A percentile compares a stretch with the other conserved stretches of the same genome.
Evolutionary conservation across 2,888 invertebrate genomes (phyloP).

Genomic region (Mesorhabditis spiculigera): DNA sequence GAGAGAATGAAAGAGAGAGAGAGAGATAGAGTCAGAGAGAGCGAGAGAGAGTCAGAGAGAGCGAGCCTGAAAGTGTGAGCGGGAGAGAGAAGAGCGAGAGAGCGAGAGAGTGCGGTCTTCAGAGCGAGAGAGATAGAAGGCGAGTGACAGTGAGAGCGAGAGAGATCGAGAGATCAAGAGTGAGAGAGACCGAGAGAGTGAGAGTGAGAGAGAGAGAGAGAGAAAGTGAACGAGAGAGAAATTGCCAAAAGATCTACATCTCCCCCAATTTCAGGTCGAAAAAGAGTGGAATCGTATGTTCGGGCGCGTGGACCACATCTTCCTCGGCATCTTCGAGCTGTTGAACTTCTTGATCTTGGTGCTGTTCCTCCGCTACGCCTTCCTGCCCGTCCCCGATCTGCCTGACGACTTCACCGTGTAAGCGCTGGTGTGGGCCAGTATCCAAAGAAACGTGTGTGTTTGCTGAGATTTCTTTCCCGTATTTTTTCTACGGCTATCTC

Average conservation of each 20-base stretch:
- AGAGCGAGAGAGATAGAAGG: too few species aligned
- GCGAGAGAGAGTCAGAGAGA: conserved; percentile 4
- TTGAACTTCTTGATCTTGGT: conserved; percentile 48
- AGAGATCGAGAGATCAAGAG: too few species aligned
- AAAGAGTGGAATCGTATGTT: conserved; percentile 53
- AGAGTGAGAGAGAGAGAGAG: too few species aligned
- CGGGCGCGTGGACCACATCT: conserved; percentile 48
- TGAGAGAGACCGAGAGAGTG: too few species aligned
- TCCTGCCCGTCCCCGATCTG: conserved; percentile 44
- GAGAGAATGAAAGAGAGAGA: not conserved
- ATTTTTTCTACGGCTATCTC: not conserved
- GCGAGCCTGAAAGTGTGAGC: not conserved
- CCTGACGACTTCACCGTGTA: conserved; percentile 40
- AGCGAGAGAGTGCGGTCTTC: too few species aligned
- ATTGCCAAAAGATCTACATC: too few species aligned
- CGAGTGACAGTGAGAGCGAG: too few species aligned
- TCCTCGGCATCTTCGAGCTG: conserved; percentile 49
- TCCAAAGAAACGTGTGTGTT: not conserved
- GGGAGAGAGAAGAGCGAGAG: too few species aligned
- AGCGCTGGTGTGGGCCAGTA: not conserved
- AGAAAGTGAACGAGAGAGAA: too few species aligned
- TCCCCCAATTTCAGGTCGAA: conserved; percentile 33
- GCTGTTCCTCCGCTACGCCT: conserved; percentile 51
- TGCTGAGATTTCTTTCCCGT: too few species aligned
- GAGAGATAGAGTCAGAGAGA: not conserved